phyloP scores from a whole-genome alignment of 1,140 invertebrate genomes.

The Pachypeltis micranthus region DNA sequence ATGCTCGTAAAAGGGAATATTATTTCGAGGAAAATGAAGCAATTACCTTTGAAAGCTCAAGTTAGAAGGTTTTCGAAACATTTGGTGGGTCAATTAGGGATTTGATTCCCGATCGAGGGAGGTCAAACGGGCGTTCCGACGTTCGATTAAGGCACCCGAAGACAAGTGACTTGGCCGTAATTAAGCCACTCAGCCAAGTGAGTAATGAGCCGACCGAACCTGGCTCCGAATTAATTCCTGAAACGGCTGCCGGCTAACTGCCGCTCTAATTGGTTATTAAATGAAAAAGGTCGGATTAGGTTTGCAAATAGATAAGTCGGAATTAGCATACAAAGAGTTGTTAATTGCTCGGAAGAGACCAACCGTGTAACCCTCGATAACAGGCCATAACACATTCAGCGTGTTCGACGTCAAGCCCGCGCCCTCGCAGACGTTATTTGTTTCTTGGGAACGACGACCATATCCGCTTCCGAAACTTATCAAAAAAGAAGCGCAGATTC shows the following conservation, averaged over 20 bases:
- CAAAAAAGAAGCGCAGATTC: no score
- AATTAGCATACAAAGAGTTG: conserved; percentile 15
- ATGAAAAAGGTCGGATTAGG: conserved; percentile 15
- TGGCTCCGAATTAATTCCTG: conserved; percentile 1
- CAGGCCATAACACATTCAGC: conserved; percentile 3
- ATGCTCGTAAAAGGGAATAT: neutral
- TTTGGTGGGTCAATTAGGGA: neutral
- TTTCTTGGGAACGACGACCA: neutral
- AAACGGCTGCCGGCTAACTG: conserved; percentile 8
- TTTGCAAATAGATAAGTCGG: conserved; percentile 11
- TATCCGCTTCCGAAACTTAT: conserved; percentile 3
- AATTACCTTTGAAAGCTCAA: neutral
- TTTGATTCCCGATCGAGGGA: neutral
- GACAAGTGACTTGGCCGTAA: conserved; percentile 7
- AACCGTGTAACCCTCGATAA: conserved; percentile 13
- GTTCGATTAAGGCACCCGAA: neutral
- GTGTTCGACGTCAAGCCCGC: neutral
- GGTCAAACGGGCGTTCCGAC: neutral
- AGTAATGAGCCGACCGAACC: conserved; percentile 8
- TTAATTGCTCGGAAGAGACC: conserved; percentile 9
- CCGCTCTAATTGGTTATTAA: conserved; percentile 15
- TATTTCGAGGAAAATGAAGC: neutral
- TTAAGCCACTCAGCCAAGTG: conserved; percentile 7
- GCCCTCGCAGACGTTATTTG: neutral
- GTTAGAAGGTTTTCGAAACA: neutral